Conservation (phyloP, 2,888 invertebrate genomes). For the Euphydryas editha region DNA sequence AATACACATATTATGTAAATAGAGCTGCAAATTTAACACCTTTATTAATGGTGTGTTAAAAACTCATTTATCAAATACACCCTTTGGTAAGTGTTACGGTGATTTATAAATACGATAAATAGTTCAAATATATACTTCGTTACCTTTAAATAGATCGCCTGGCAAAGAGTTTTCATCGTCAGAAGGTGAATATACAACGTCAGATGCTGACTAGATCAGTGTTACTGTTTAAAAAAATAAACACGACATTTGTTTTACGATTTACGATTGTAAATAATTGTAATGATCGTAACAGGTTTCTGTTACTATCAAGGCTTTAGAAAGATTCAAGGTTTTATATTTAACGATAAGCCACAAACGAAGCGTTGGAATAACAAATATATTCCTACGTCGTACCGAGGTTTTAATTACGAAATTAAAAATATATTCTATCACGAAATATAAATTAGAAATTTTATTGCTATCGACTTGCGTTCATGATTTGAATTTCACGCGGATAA, state of each 20-base stretch:
- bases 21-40: not conserved
- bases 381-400: not conserved
- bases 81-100: not conserved
- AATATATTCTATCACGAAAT: not conserved
- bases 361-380: not conserved
- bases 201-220: constrained; percentile 56
- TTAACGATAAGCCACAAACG: constrained; percentile 20
- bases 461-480: no score
- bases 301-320: constrained; percentile 51
- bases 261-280: constrained; percentile 74
- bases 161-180: constrained; percentile 46
- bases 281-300: constrained; percentile 53
- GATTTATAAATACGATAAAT: constrained; percentile 6
- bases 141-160: constrained; percentile 54
- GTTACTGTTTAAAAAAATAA: constrained; percentile 68
- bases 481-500: no score
- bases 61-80: not conserved
- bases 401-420: not conserved
- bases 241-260: constrained; percentile 61
- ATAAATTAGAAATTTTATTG: no score
- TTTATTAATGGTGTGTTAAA: not conserved
- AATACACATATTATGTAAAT: not conserved
- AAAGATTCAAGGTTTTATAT: constrained; percentile 40
- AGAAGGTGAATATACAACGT: constrained; percentile 50
- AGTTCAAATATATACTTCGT: constrained; percentile 49